Conservation (phyloP, 2,888 invertebrate species). For the Drosophila neotestacea region DNA sequence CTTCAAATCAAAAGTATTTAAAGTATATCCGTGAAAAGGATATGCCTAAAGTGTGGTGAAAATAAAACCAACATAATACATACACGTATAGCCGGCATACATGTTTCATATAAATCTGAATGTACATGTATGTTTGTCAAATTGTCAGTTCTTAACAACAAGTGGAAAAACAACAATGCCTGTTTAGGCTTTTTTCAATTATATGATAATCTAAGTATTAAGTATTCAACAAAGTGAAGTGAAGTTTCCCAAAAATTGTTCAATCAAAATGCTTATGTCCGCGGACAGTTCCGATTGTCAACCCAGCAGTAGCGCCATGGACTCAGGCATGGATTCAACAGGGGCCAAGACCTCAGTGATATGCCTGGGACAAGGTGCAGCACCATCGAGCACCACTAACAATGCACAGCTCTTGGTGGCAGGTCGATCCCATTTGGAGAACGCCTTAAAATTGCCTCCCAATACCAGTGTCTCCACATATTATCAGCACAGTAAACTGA, state of each 20-base stretch:
- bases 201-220: conserved; percentile 4
- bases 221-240: conserved; percentile 30
- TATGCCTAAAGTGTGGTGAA: conserved; percentile 24
- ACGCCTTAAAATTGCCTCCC: conserved; percentile 83
- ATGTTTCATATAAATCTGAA: conserved; percentile 21
- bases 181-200: conserved; percentile 31
- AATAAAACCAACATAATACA: conserved; percentile 6
- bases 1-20: neutral
- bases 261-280: conserved; percentile 85
- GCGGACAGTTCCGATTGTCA: conserved; percentile 85
- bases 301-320: conserved; percentile 77
- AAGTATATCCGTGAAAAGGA: conserved; percentile 13
- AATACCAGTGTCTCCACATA: conserved; percentile 84
- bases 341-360: conserved; percentile 82
- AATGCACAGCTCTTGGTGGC: conserved; percentile 64
- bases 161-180: conserved; percentile 54
- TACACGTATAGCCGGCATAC: neutral
- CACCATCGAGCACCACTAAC: conserved; percentile 69
- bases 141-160: conserved; percentile 28
- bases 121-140: conserved; percentile 24
- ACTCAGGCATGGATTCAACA: conserved; percentile 26
- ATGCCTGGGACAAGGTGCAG: conserved; percentile 63
- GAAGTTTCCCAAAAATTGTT: conserved; percentile 19
- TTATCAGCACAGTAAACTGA: conserved; percentile 82
- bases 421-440: conserved; percentile 83